Conservation (phyloP, 2,113 vertebrate species). For the Salminus brasiliensis region DNA sequence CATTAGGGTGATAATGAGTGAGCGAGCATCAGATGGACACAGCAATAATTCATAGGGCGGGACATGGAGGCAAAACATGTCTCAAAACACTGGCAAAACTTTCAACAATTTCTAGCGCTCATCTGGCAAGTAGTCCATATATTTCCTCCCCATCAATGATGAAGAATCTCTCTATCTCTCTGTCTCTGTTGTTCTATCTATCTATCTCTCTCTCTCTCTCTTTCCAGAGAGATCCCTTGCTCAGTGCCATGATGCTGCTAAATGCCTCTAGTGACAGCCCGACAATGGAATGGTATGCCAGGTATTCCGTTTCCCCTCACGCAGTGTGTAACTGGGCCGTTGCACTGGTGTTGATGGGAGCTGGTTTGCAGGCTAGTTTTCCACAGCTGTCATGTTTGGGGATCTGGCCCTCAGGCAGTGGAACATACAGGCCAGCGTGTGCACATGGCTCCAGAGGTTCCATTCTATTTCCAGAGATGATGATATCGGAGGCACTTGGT, state of each 20-base stretch:
- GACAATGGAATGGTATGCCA: slow-evolving; percentile 52
- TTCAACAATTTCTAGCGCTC: slow-evolving; percentile 23
- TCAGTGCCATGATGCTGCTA: slow-evolving; percentile 35
- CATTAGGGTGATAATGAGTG: slow-evolving; percentile 22
- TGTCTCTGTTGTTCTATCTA: background rate
- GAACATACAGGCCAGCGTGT: slow-evolving; percentile 16
- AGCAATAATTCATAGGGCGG: slow-evolving; percentile 11
- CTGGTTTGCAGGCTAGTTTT: slow-evolving; percentile 16
- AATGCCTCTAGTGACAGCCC: slow-evolving; percentile 41
- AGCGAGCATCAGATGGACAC: slow-evolving; percentile 30
- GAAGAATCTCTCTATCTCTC: slow-evolving; percentile 16
- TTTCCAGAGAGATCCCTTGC: slow-evolving; percentile 11
- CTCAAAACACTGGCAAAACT: slow-evolving; percentile 43
- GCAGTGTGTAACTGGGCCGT: background rate
- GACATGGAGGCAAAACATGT: slow-evolving; percentile 1
- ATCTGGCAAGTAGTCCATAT: slow-evolving; percentile 35
- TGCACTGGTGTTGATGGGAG: slow-evolving; percentile 15
- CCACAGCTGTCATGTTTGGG: background rate
- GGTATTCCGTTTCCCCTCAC: slow-evolving; percentile 36
- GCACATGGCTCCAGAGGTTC: slow-evolving; percentile 6
- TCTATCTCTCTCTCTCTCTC: slow-evolving; percentile 6
- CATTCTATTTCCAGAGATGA: slow-evolving; percentile 50
- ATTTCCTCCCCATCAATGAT: slow-evolving; percentile 20
- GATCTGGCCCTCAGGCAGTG: slow-evolving; percentile 8
- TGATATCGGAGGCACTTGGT: slow-evolving; percentile 16